Evolutionary conservation across 2,797 vertebrate species (phyloP), one percentile per base, ranked within the genome.

Genomic region (Neomorphus geoffroyi): DNA sequence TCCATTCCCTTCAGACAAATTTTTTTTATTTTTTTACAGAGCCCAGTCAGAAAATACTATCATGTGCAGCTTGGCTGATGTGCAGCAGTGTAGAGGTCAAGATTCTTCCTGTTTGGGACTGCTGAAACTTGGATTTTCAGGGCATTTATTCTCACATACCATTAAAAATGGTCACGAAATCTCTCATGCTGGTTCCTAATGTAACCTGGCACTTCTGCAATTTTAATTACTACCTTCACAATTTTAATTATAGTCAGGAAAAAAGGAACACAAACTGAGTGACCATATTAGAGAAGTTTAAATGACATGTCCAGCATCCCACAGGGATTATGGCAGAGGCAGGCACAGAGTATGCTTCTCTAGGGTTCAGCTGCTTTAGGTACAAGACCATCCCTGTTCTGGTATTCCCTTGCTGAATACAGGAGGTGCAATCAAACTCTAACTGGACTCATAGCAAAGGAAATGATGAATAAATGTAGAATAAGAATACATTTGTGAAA

Each of bases 381-480:
- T 79, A 24, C 32, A 39, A 79, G 32, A n/a, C 22, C 27, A 4
- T 43, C 9, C 33, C 91, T 88, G 21, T 67, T 65, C 10, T 66
- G 18, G 9, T 45, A 8, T 27, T 69, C 32, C 24, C 13, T 72
- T 69, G 43, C n/a, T 56, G 64, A 82, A 37, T 27, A 22, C 26
- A 37, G 51, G 48, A 73, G 9, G 8, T 32, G 22, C 45, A 45
- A 7, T 45, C 23, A n/a, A 64, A 51, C 37, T 66, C 45, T 43
- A 60, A 45, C 17, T 11, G 70, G 11, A 32, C 21, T 58, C 11
- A 4, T 3, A 32, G 18, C 0, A 0, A 66, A 41, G 24, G 45
- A 58, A 50, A 24, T 15, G 7, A 33, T 62, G 43, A 81, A 79
- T 32, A 51, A 39, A 14, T 23, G 27, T 51, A 58, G 62, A 58